A percentile compares a stretch with the other conserved stretches of the same genome.
Evolutionary conservation across 2,888 invertebrate genomes (phyloP).

Genomic region (Scaeva pyrastri): DNA sequence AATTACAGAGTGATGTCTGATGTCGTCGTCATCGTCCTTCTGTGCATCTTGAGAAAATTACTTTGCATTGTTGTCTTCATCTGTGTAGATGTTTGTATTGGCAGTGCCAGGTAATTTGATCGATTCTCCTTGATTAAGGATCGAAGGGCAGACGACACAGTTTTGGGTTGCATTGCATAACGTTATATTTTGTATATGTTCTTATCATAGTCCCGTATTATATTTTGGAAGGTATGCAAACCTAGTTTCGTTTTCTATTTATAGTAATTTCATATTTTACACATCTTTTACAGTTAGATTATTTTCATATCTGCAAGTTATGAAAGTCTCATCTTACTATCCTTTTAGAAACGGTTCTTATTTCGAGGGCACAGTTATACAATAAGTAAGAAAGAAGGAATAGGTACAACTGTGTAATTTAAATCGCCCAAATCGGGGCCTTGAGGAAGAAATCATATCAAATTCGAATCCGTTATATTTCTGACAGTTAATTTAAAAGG

Average conservation of each 20-base stretch:
- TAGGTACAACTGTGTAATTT: slow-evolving; percentile 78
- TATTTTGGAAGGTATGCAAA: slow-evolving; percentile 47
- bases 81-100: slow-evolving; percentile 12
- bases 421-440: slow-evolving; percentile 78
- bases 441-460: slow-evolving; percentile 46
- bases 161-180: slow-evolving; percentile 53
- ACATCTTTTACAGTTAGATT: slow-evolving; percentile 62
- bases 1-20: slow-evolving; percentile 56
- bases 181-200: slow-evolving; percentile 12
- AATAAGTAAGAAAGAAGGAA: slow-evolving; percentile 38
- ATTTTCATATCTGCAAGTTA: slow-evolving; percentile 63
- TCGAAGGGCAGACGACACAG: slow-evolving; percentile 56
- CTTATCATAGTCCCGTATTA: slow-evolving; percentile 24
- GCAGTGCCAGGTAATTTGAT: slow-evolving; percentile 70
- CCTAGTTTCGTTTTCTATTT: slow-evolving; percentile 54
- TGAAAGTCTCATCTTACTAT: slow-evolving; percentile 57
- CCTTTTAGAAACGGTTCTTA: slow-evolving; percentile 34
- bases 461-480: slow-evolving; percentile 60
- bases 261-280: slow-evolving; percentile 66
- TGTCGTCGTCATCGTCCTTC: slow-evolving; percentile 63
- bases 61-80: slow-evolving; percentile 39
- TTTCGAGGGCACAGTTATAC: slow-evolving; percentile 73
- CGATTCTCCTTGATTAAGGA: slow-evolving; percentile 58
- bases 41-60: slow-evolving; percentile 52
- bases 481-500: slow-evolving; percentile 47